Evolutionary conservation across 1,140 invertebrate genomes (phyloP).

Genomic region (Drosophila kohkoa): DNA sequence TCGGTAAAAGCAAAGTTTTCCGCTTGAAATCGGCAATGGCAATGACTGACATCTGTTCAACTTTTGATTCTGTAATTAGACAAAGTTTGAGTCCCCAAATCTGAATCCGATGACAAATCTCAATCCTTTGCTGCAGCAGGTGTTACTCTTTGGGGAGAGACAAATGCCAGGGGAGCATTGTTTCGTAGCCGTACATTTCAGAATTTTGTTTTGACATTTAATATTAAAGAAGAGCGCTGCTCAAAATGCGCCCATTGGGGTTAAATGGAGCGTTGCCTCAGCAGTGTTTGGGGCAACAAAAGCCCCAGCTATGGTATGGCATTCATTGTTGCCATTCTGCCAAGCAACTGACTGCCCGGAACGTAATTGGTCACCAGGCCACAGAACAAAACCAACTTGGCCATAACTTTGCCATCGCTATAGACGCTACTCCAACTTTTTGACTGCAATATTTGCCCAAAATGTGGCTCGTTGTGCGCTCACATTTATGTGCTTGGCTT

Average conservation of each 20-base stretch:
- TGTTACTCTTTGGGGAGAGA: constrained; percentile 22
- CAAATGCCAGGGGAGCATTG: constrained; percentile 24
- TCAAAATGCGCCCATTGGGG: constrained; percentile 57
- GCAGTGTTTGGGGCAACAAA: constrained; percentile 19
- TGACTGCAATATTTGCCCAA: constrained; percentile 44
- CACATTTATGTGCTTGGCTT: constrained; percentile 24
- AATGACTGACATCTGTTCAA: constrained; percentile 21
- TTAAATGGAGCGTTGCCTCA: constrained; percentile 48
- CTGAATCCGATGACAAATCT: neutral
- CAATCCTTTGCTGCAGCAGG: constrained; percentile 25
- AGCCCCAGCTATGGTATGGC: constrained; percentile 1
- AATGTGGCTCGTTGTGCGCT: constrained; percentile 15
- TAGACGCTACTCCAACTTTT: constrained; percentile 38
- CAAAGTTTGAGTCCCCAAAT: constrained; percentile 16
- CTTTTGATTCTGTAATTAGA: constrained; percentile 51
- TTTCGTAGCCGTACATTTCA: constrained; percentile 21
- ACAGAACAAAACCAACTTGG: constrained; percentile 43
- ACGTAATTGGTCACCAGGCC: constrained; percentile 50
- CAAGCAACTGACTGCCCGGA: constrained; percentile 24
- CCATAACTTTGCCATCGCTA: constrained; percentile 46
- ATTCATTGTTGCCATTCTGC: constrained; percentile 26
- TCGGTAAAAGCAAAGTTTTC: constrained; percentile 7
- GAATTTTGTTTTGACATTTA: constrained; percentile 57
- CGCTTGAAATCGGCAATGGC: constrained; percentile 7
- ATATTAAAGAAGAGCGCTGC: constrained; percentile 50